phyloP scores from a whole-genome alignment of 2,888 invertebrate genomes.

The Drosophila seclusa region DNA sequence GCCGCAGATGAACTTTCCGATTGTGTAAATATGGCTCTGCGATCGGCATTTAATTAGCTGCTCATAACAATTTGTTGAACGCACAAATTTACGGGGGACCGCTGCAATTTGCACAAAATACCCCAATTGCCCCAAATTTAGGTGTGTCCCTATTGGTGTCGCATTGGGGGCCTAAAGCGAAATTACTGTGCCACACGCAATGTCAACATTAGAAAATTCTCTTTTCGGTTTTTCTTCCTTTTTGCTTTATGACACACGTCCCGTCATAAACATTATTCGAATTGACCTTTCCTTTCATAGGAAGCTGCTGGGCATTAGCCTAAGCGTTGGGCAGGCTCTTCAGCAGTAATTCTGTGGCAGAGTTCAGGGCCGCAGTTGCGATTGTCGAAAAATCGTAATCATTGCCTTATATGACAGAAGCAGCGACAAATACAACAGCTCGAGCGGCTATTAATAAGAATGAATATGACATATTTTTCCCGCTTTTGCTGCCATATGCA shows the following conservation, averaged over 20 bases:
- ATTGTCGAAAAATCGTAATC: constrained; percentile 33
- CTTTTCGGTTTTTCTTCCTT: neutral
- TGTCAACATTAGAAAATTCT: constrained; percentile 43
- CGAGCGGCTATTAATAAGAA: constrained; percentile 61
- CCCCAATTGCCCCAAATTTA: neutral
- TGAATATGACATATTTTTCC: constrained; percentile 56
- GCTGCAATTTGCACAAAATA: constrained; percentile 3
- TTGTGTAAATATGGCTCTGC: neutral
- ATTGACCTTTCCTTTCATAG: constrained; percentile 63
- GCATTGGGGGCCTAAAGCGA: constrained; percentile 10
- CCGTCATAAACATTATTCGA: constrained; percentile 59
- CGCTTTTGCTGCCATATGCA: constrained; percentile 43
- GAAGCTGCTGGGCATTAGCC: constrained; percentile 50
- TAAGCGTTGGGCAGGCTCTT: constrained; percentile 26
- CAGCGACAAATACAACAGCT: constrained; percentile 30
- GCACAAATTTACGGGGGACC: constrained; percentile 1
- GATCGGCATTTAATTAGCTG: constrained; percentile 25
- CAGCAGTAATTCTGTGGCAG: constrained; percentile 30
- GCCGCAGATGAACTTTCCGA: neutral
- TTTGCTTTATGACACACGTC: constrained; percentile 51
- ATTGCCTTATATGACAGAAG: constrained; percentile 35
- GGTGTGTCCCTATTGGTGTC: constrained; percentile 20
- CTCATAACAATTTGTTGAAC: constrained; percentile 34
- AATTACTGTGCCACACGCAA: constrained; percentile 61
- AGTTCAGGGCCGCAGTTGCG: constrained; percentile 58